Conservation (phyloP, 2,888 invertebrate genomes). For the Megalurothrips usitatus region DNA sequence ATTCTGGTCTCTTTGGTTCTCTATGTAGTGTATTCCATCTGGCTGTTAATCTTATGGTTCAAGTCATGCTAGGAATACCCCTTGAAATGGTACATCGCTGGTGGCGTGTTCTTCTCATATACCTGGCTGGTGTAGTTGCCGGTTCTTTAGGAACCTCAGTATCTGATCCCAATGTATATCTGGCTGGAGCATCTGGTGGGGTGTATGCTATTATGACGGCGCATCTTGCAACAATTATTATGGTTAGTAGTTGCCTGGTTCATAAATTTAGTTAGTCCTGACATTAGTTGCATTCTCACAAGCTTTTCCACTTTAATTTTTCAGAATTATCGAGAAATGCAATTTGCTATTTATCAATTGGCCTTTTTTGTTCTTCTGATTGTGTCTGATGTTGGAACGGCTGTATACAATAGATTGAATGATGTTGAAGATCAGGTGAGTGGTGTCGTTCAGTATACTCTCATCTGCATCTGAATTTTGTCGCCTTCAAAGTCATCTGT, state of each 20-base stretch:
- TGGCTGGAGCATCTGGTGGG: conserved; percentile 93
- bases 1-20: background rate
- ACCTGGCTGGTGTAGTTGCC: conserved; percentile 77
- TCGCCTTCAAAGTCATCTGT: conserved; percentile 9
- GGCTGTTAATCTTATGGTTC: conserved; percentile 84
- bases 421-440: conserved; percentile 56
- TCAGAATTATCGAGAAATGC: conserved; percentile 97
- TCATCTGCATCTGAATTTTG: too few relatives aligned
- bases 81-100: conserved; percentile 94
- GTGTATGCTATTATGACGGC: conserved; percentile 92
- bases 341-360: conserved; percentile 81
- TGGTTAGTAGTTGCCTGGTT: conserved; percentile 53
- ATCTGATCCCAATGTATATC: conserved; percentile 68
- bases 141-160: conserved; percentile 80
- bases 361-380: conserved; percentile 76
- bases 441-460: background rate
- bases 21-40: conserved; percentile 72
- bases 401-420: conserved; percentile 76
- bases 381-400: conserved; percentile 79
- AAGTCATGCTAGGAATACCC: conserved; percentile 87
- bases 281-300: background rate
- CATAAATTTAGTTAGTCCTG: background rate
- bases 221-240: conserved; percentile 85
- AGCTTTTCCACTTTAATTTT: conserved; percentile 40
- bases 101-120: conserved; percentile 84